phyloP scores from a whole-genome alignment of 2,888 invertebrate genomes.

The Branchinecta sandiegonensis region DNA sequence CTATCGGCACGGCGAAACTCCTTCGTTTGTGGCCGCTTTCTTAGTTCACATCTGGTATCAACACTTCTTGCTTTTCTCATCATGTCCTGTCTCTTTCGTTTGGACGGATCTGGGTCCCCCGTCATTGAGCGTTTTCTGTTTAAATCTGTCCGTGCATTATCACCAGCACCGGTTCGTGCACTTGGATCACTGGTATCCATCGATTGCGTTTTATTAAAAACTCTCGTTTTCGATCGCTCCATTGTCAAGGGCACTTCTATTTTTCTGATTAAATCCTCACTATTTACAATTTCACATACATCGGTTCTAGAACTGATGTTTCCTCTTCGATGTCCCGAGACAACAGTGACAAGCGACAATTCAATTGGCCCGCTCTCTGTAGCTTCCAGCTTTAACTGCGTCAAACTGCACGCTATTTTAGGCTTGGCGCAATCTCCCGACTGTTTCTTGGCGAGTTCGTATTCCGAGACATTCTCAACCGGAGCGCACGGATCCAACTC shows the following conservation, averaged over 20 bases:
- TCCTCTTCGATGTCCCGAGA: background rate
- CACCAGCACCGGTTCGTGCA: background rate
- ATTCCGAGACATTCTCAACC: conserved; percentile 4
- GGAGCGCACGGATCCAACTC: background rate
- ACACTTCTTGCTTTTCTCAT: background rate
- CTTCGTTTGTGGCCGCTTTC: conserved; percentile 15
- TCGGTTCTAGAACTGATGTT: background rate
- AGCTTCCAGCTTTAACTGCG: background rate
- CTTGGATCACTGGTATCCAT: background rate
- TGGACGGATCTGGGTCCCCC: conserved; percentile 4
- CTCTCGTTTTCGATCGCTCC: conserved; percentile 16
- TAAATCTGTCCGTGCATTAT: background rate
- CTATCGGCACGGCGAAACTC: background rate
- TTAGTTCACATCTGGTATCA: conserved; percentile 12
- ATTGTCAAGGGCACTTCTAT: conserved; percentile 4
- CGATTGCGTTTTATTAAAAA: conserved; percentile 11
- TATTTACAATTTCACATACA: conserved; percentile 15
- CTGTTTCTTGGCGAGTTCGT: background rate
- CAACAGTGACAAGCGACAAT: conserved; percentile 15
- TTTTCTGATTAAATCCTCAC: background rate
- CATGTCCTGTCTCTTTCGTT: conserved; percentile 16
- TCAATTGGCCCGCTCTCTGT: conserved; percentile 1
- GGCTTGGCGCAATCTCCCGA: conserved; percentile 14
- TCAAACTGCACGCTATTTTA: background rate
- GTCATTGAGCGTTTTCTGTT: background rate